phyloP scores from a whole-genome alignment of 1,140 invertebrate genomes.

The Drosophila gunungcola region DNA sequence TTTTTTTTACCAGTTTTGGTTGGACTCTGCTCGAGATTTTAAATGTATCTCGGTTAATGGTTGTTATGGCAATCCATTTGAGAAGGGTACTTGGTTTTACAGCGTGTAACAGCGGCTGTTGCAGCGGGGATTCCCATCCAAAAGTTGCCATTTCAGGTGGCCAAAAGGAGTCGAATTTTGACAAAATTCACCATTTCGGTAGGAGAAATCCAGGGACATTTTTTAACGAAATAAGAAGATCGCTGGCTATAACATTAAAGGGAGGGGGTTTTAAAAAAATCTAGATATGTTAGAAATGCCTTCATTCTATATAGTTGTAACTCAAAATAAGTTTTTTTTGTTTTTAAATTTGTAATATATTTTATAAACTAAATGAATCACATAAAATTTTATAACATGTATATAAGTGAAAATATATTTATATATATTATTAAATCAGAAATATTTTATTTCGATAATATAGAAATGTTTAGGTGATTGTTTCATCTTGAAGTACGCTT shows the following conservation, averaged over 20 bases:
- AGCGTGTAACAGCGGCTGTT: slow-evolving; percentile 65
- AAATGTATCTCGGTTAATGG: slow-evolving; percentile 76
- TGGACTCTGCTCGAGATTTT: slow-evolving; percentile 49
- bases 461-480: background rate
- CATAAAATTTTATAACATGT: no score
- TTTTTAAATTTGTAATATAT: no score
- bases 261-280: no score
- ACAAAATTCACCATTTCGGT: background rate
- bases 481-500: background rate
- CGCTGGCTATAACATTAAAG: no score
- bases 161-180: background rate
- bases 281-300: background rate
- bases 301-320: no score
- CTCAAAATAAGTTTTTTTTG: no score
- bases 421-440: no score
- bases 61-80: slow-evolving; percentile 71
- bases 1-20: slow-evolving; percentile 39
- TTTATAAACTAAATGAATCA: no score
- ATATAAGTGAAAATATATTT: no score
- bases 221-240: no score
- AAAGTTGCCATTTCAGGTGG: slow-evolving; percentile 2
- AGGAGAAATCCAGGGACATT: no score
- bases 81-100: slow-evolving; percentile 1
- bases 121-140: slow-evolving; percentile 21
- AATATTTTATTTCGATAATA: no score